phyloP scores from a whole-genome alignment of 2,113 vertebrate species.

The Aleadryas rufinucha region DNA sequence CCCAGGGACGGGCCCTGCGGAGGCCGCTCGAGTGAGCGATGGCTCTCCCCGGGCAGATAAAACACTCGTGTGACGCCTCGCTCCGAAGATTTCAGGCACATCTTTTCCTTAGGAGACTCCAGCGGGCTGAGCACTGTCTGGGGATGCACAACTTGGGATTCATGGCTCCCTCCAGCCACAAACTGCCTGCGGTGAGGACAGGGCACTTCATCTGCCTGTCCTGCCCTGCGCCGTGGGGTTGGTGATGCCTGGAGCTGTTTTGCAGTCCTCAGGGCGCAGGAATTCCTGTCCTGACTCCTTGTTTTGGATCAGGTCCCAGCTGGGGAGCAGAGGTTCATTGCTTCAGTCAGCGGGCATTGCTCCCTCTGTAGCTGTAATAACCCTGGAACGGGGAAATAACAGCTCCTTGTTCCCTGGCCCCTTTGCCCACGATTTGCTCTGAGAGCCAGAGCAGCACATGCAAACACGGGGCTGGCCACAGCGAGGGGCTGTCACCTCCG shows the following conservation, averaged over 20 bases:
- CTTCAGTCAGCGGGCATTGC: neutral
- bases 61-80: constrained; percentile 14
- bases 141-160: neutral
- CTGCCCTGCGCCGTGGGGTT: rapidly evolving
- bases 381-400: neutral
- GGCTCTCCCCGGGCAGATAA: constrained; percentile 65
- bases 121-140: neutral
- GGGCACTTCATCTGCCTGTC: neutral
- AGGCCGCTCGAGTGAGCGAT: constrained; percentile 54
- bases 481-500: rapidly evolving
- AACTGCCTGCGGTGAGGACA: rapidly evolving
- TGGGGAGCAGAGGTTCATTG: neutral
- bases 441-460: rapidly evolving
- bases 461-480: rapidly evolving
- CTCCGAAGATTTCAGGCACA: neutral
- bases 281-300: neutral
- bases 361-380: neutral
- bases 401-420: neutral
- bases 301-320: neutral
- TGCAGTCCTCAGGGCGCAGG: rapidly evolving
- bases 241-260: neutral
- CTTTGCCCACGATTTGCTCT: rapidly evolving
- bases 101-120: neutral
- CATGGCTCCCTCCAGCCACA: neutral
- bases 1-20: neutral